Evolutionary conservation across 2,797 vertebrate genomes (phyloP), one percentile per base, ranked within the genome.

Genomic region (Platyrinchus mystaceus): DNA sequence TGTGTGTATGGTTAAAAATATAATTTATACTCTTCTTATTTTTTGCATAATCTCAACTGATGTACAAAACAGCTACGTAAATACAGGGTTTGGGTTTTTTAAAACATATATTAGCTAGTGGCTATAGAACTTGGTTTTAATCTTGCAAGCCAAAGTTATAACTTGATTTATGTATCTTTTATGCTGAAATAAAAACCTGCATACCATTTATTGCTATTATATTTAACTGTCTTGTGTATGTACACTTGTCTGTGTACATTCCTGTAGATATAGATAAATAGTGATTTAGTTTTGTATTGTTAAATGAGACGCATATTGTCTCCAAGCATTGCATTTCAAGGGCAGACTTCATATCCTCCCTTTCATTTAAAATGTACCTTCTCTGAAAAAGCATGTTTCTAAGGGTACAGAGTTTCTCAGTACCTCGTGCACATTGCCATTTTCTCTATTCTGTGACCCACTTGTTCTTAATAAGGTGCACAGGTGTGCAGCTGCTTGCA

Each of bases 1-100:
- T 39, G 50, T 96, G 71, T 91, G 52, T 89, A 67, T 89, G 73
- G 88, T 96, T 97, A 93, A 97, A 95, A 90, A 88, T 73, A 69
- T 74, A 58, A 93, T 93, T 89, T 95, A 76, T 83, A 69, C 37
- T 84, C 37, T 78, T 95, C 77, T 94, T 77, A 53, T 75, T 96
- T 94, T 97, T 96, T 95, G 55, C 90, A 36, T 95, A 47, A 89
- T 90, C 22, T 28, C 20, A 46, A 28, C 37, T 77, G 84, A 17
- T 94, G 47, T 93, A 21, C 49, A 71, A 87, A 93, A 87, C 43
- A 90, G 59, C 44, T 67, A 36, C 18, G 36, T 75, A 91, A 80
- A 75, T 90, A 78, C 12, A 82, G 71, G 14, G 14, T 52, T 23
- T 19, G 15, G 18, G 5, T 0, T 6, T 80, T 94, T 92, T 63